Evolutionary conservation across 1,140 invertebrate genomes (phyloP).

Genomic region (Gonioctena quinquepunctata): DNA sequence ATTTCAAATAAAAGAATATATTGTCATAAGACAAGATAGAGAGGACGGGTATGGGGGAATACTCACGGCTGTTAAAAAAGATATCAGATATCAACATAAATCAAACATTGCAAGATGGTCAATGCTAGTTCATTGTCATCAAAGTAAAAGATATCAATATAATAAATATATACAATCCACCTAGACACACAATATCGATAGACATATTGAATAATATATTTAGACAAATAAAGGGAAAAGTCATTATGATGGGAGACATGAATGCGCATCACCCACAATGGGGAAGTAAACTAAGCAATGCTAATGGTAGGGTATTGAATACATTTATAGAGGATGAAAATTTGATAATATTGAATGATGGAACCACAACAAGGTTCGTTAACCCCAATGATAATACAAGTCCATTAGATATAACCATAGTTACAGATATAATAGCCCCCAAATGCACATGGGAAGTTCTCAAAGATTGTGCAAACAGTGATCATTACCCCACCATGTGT

Average conservation of each 20-base stretch:
- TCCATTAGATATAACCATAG: not conserved
- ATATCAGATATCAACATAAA: not conserved
- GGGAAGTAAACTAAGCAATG: not conserved
- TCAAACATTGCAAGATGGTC: not conserved
- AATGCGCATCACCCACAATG: not conserved
- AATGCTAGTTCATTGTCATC: not conserved
- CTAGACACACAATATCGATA: not conserved
- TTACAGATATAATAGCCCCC: not conserved
- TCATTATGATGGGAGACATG: not conserved
- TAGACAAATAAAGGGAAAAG: not conserved
- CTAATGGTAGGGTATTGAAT: not conserved
- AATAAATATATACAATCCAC: not conserved
- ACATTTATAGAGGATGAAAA: not conserved
- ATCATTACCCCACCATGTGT: not conserved
- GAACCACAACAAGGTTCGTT: not conserved
- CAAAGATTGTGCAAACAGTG: not conserved
- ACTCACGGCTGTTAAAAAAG: not conserved
- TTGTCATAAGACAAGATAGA: constrained; percentile 2
- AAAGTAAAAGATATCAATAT: not conserved
- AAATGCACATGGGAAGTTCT: not conserved
- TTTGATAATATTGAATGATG: constrained; percentile 13
- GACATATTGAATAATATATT: not conserved
- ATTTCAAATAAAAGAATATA: constrained; percentile 6
- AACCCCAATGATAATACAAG: constrained; percentile 12
- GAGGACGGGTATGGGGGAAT: constrained; percentile 14